These are phyloP conservation scores for Sitta carolinensis DNA, from an alignment of 2,797 vertebrate species.

Conservation along the genomic window DNA sequence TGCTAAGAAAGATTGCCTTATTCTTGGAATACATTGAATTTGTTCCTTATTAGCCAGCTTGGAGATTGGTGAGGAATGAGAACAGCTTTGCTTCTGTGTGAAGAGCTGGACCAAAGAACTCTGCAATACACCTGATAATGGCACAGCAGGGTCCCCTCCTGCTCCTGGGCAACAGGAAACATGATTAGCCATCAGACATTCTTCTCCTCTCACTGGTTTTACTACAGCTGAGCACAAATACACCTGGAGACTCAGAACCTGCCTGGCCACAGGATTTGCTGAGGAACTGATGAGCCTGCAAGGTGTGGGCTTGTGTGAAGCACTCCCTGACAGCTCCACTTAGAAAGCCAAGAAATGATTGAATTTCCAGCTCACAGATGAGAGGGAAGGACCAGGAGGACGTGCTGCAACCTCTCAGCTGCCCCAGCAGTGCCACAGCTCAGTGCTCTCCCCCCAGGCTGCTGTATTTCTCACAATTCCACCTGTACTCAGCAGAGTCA, in stretches of 20 bases:
- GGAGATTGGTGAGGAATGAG: neutral
- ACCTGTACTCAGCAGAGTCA: neutral
- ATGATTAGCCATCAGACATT: fast-evolving
- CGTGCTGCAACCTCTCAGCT: neutral
- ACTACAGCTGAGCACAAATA: neutral
- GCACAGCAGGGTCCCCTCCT: neutral
- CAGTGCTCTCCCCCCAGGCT: neutral
- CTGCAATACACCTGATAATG: neutral
- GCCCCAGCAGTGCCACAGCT: neutral
- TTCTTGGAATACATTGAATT: neutral
- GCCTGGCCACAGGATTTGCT: neutral
- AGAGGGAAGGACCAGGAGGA: neutral
- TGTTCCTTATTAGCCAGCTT: neutral
- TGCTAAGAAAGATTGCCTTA: neutral
- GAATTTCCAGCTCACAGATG: neutral
- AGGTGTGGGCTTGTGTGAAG: neutral
- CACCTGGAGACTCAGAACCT: neutral
- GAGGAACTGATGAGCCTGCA: neutral
- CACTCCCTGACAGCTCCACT: neutral
- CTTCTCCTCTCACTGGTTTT: neutral
- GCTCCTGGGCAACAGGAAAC: neutral
- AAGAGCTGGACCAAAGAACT: neutral
- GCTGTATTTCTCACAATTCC: neutral
- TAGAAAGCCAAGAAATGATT: neutral
- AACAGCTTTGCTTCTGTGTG: neutral